These are phyloP conservation scores for Sebastes variabilis DNA, from an alignment of 2,797 vertebrate genomes.

Conservation along the genomic window DNA sequence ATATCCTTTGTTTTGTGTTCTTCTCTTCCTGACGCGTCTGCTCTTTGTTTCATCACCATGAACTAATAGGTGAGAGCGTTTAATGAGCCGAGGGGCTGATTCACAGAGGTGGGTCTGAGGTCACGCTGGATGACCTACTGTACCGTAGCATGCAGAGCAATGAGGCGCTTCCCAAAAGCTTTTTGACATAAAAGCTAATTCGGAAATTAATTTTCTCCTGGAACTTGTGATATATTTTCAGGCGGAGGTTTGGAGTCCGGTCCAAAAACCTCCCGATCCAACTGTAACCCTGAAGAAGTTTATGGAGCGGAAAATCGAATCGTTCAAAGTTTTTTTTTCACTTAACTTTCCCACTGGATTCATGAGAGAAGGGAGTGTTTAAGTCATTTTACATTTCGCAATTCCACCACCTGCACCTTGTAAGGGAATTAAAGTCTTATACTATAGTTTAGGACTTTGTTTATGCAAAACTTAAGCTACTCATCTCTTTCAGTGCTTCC, in stretches of 20 bases:
- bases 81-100: conserved; percentile 33
- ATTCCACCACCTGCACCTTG: conserved; percentile 13
- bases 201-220: conserved; percentile 17
- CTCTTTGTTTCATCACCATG: conserved; percentile 39
- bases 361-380: neutral
- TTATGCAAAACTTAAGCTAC: neutral
- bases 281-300: conserved; percentile 17
- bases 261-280: conserved; percentile 2
- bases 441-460: neutral
- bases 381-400: neutral
- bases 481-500: neutral
- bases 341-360: neutral
- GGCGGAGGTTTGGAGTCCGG: conserved; percentile 14
- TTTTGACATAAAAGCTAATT: conserved; percentile 3
- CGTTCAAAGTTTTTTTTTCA: neutral
- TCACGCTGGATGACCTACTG: conserved; percentile 39
- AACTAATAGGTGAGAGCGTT: conserved; percentile 52
- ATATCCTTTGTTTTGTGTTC: conserved; percentile 51
- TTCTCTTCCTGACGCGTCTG: conserved; percentile 7
- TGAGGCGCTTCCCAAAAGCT: neutral
- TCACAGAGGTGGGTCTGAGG: conserved; percentile 31
- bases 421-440: neutral
- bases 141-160: neutral
- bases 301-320: conserved; percentile 49
- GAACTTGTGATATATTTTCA: conserved; percentile 25